Evolutionary conservation across 2,113 vertebrate genomes (phyloP), one percentile per base, ranked within the genome.

Genomic region (Percopsis transmontana): DNA sequence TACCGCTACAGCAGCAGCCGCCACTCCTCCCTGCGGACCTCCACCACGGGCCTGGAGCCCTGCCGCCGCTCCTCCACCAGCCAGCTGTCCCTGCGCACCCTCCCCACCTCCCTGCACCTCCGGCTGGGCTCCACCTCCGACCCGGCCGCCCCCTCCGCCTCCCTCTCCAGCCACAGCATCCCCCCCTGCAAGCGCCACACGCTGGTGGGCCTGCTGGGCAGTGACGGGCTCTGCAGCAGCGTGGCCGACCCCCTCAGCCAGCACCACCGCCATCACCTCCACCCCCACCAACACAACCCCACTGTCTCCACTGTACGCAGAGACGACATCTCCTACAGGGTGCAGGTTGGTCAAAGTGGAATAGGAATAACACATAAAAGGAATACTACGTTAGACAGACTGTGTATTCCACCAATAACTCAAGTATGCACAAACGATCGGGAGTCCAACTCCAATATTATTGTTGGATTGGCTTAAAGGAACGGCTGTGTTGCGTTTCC

Each of bases 101-200:
- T 99, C 53, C 97, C 96, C 1, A 95, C 95, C 0, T 97, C 97
- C 67, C 94, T 99, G 88, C 97, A 99, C 90, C 95, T 96, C 56
- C 96, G 97, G 51, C 92, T 99, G 0, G 96, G 95, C 14, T 91
- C 95, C 87, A 91, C 92, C 55, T 91, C 95, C 60, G 97, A 97
- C 60, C 85, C 93, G 1, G 74, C 91, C 19, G 84, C 92, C 59
- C 96, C 96, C 58, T 96, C 97, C 16, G 93, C 93, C 66, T 97
- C 96, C 80, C 95, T 95, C 81, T 98, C 97, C 84, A 97, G 95
- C 89, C 96, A 99, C 90, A 98, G 96, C 92, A 97, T 99, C 91
- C 97, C 95, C 0, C 95, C 95, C 81, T 98, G 96, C 91, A 99
- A 99, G 69, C 94, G 97, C 52, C 94, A 96, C 81, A 93, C 97